Evolutionary conservation across 2,113 vertebrate species (phyloP).

Genomic region (Aldabrachelys gigantea): DNA sequence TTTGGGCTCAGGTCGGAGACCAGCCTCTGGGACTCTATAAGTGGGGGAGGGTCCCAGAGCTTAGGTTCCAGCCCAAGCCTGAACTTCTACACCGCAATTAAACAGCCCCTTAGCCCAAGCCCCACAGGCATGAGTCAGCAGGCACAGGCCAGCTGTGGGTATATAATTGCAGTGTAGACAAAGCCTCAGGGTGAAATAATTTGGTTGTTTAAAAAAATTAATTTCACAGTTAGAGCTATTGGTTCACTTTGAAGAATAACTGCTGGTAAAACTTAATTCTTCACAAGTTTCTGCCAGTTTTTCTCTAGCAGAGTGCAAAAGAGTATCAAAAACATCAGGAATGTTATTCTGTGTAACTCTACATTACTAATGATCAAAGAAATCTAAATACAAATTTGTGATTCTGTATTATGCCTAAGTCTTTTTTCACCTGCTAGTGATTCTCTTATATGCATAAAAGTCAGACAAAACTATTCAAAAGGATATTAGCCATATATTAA

Average conservation of each 20-base stretch:
- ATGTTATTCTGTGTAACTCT: neutral
- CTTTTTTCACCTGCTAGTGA: neutral
- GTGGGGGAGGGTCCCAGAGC: too few species aligned
- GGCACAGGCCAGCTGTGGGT: neutral
- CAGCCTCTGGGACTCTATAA: too few species aligned
- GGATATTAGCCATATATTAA: neutral
- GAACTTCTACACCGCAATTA: neutral
- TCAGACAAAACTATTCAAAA: neutral
- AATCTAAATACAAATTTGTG: neutral
- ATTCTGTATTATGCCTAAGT: neutral
- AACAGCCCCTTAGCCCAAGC: neutral
- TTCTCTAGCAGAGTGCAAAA: slow-evolving; percentile 15
- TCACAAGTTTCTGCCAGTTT: neutral
- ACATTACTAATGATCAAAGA: neutral
- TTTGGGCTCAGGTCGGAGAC: neutral
- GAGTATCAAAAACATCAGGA: neutral
- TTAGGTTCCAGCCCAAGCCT: neutral
- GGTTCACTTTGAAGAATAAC: slow-evolving; percentile 23
- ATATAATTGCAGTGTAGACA: neutral
- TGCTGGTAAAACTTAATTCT: slow-evolving; percentile 17
- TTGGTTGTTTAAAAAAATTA: slow-evolving; percentile 20
- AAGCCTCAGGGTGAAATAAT: neutral
- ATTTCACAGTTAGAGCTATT: slow-evolving; percentile 12
- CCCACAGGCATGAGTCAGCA: neutral
- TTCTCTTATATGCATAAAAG: accelerated